Evolutionary conservation across 2,888 invertebrate genomes (phyloP), one percentile per base, ranked within the genome.

Genomic region (Eulithis testata): DNA sequence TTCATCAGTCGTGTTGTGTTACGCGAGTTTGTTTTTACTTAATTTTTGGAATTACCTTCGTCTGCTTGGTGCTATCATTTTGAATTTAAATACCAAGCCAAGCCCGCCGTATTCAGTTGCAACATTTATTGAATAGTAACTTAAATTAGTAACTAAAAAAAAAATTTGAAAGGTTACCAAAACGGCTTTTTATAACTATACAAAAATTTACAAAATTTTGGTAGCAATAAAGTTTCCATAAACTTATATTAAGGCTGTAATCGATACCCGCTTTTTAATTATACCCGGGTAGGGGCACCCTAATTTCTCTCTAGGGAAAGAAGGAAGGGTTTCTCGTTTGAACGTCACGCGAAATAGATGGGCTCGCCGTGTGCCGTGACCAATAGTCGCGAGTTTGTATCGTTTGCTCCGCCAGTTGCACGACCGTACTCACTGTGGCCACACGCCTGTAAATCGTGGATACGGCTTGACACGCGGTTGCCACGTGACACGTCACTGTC

Each of bases 321-420:
- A 83, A 87, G 85, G 86, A 84, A 85, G 88, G 87, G 85, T 85
- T 87, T 65, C 88, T 89, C 88, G 90, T 89, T 90, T 89, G 89
- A 89, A 89, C 88, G 91, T 91, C 91, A 90, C 83, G 85, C 81
- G 79, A 86, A 91, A 92, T 92, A 91, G 91, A 91, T 91, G 91
- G 89, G 86, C 85, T 83, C 76, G 85, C 87, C 84, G 84, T 84
- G 87, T 85, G 84, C 79, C 86, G 87, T 90, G 91, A 87, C 90
- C 91, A 89, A 86, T 87, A 86, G 88, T 86, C 87, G 88, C 87
- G 89, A 84, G 88, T 83, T 85, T 84, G 85, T 83, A 82, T 82
- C 84, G 83, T 76, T 78, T 79, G 79, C 76, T 81, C 84, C 86
- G 89, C 90, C 75, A 76, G 89, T 89, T 82, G 85, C 82, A 86